Evolutionary conservation across 2,797 vertebrate genomes (phyloP).

Genomic region (Lutra lutra): DNA sequence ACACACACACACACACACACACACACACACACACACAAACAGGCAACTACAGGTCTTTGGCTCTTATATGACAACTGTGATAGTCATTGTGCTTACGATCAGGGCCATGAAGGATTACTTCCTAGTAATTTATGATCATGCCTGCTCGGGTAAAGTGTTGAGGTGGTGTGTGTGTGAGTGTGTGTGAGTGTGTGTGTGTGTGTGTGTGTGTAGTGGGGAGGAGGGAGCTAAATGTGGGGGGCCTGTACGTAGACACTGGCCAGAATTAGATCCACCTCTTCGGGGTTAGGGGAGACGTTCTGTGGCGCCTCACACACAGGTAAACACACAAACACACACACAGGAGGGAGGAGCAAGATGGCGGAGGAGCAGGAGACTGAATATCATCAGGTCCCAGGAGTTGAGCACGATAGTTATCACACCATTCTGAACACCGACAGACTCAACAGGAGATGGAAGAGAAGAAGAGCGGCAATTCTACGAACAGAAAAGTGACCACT

Average conservation of each 20-base stretch:
- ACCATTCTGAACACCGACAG: no score
- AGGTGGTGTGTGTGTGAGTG: background rate
- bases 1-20: no score
- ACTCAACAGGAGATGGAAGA: no score
- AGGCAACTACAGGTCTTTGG: background rate
- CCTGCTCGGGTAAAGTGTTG: background rate
- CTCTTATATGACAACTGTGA: background rate
- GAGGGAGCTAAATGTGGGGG: background rate
- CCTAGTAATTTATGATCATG: background rate
- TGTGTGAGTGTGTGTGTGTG: background rate
- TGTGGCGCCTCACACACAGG: background rate
- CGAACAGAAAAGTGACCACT: no score
- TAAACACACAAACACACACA: background rate
- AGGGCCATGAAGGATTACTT: background rate
- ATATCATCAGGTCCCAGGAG: no score
- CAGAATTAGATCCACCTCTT: background rate
- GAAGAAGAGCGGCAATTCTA: no score
- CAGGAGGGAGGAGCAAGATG: no score
- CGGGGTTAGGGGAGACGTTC: background rate
- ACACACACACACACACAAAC: no score
- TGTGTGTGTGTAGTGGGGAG: background rate
- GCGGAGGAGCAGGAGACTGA: no score
- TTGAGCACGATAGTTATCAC: rapidly evolving
- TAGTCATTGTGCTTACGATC: background rate
- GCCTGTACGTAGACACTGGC: background rate